Evolutionary conservation across 1,140 invertebrate species (phyloP).

Genomic region (Cydia strobilella): DNA sequence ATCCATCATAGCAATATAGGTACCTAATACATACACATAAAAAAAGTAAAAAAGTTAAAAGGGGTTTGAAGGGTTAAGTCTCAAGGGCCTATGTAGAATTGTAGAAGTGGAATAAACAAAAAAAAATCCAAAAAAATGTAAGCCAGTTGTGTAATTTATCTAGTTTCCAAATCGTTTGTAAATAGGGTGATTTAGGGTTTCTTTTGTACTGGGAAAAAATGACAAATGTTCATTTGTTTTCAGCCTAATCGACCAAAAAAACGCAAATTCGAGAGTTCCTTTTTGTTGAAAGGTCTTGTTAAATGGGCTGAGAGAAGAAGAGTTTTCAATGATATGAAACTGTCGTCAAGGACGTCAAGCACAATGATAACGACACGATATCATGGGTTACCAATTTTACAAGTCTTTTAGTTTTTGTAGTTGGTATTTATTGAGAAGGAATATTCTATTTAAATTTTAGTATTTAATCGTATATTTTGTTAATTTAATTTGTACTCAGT

Average conservation of each 20-base stretch:
- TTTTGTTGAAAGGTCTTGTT: constrained; percentile 22
- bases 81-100: neutral
- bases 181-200: constrained; percentile 19
- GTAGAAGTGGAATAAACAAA: neutral
- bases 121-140: neutral
- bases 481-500: too few species aligned
- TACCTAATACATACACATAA: too few species aligned
- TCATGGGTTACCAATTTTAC: neutral
- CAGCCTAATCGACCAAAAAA: constrained; percentile 2
- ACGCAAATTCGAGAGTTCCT: constrained; percentile 5
- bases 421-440: too few species aligned
- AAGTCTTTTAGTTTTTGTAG: too few species aligned
- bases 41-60: too few species aligned
- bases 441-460: too few species aligned
- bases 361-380: neutral
- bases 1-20: too few species aligned
- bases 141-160: neutral
- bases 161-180: neutral
- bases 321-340: constrained; percentile 18
- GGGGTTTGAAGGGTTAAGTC: too few species aligned
- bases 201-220: neutral
- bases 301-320: constrained; percentile 12
- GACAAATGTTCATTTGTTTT: constrained; percentile 21
- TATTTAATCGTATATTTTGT: too few species aligned
- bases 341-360: neutral